phyloP scores from a whole-genome alignment of 2,888 invertebrate species.

The Epirrhoe tristata region DNA sequence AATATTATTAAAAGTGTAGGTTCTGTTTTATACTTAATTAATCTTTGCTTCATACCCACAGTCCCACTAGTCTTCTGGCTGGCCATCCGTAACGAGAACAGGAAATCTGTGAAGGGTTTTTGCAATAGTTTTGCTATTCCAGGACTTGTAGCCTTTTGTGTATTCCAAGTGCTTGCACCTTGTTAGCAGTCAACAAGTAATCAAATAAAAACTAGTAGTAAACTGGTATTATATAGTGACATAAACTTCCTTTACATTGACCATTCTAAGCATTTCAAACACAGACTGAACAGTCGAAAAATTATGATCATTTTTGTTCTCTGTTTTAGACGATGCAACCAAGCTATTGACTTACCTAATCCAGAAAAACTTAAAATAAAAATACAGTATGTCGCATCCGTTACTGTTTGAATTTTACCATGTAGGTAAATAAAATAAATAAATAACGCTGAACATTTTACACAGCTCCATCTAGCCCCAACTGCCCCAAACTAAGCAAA shows the following conservation, averaged over 20 bases:
- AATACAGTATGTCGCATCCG: no score
- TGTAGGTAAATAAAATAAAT: no score
- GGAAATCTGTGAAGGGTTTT: conserved; percentile 41
- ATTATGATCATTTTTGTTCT: no score
- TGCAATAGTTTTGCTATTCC: conserved; percentile 33
- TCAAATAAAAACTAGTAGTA: not conserved
- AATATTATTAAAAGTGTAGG: not conserved
- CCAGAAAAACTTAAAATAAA: no score
- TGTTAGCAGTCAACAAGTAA: not conserved
- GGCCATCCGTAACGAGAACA: conserved; percentile 50
- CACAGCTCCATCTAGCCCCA: no score
- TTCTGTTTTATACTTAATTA: conserved; percentile 4
- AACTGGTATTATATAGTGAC: not conserved
- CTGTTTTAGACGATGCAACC: no score
- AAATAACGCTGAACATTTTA: no score
- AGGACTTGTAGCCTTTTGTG: conserved; percentile 22
- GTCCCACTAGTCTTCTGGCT: conserved; percentile 48
- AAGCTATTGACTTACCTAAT: no score
- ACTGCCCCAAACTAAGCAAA: no score
- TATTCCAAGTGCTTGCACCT: not conserved
- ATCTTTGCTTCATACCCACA: conserved; percentile 19
- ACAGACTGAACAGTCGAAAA: no score
- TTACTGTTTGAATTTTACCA: no score
- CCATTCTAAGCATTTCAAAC: no score
- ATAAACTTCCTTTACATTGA: not conserved